phyloP scores from a whole-genome alignment of 2,888 invertebrate genomes.

The Chloroclystis v-ata region DNA sequence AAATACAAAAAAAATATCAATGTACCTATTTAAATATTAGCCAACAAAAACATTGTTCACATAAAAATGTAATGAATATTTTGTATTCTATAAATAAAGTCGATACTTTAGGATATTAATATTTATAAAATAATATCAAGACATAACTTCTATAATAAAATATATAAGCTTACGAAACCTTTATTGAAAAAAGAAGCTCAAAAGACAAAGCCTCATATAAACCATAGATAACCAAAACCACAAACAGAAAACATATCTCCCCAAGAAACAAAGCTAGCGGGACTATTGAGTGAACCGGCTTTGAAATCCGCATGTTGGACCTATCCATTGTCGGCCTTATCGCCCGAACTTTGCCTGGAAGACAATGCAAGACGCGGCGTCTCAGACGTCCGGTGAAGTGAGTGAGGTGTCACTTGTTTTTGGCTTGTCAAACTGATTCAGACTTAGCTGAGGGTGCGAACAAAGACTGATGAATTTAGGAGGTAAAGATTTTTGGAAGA shows the following conservation, averaged over 20 bases:
- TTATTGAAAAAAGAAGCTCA: too few relatives aligned
- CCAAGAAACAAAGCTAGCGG: slow-evolving; percentile 40
- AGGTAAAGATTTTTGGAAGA: too few relatives aligned
- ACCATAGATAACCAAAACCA: not conserved
- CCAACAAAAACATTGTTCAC: too few relatives aligned
- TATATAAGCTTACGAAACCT: too few relatives aligned
- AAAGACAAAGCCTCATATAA: not conserved
- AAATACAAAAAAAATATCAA: too few relatives aligned
- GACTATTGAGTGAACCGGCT: slow-evolving; percentile 39
- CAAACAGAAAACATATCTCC: slow-evolving; percentile 24
- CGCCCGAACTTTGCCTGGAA: slow-evolving; percentile 57
- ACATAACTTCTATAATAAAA: too few relatives aligned
- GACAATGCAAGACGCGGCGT: slow-evolving; percentile 53
- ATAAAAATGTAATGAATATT: too few relatives aligned
- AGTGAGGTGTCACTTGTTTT: slow-evolving; percentile 20
- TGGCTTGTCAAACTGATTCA: slow-evolving; percentile 8
- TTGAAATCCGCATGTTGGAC: slow-evolving; percentile 57
- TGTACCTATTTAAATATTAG: too few relatives aligned
- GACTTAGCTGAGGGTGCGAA: slow-evolving; percentile 11
- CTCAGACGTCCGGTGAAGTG: slow-evolving; percentile 15
- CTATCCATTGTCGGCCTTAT: slow-evolving; percentile 50
- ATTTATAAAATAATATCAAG: too few relatives aligned
- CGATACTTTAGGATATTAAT: too few relatives aligned
- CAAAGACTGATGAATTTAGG: too few relatives aligned
- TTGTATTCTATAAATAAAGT: too few relatives aligned